A percentile compares a stretch with the other conserved stretches of the same genome.
phyloP scores from a whole-genome alignment of 2,113 vertebrate species.

The Amblyopsis rosae region DNA sequence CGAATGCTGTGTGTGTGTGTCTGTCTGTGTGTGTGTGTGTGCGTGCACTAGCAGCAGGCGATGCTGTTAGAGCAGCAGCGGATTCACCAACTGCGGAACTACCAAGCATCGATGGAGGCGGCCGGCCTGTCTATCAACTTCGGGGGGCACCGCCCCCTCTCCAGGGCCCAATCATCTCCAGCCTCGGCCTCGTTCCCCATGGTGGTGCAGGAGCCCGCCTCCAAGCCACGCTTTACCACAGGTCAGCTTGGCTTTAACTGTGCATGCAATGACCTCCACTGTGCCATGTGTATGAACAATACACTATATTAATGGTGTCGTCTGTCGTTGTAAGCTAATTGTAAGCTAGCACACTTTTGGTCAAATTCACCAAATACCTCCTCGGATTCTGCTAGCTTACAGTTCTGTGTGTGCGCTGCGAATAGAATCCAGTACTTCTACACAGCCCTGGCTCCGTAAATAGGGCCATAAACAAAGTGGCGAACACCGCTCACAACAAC shows the following conservation, averaged over 20 bases:
- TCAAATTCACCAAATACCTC: no score
- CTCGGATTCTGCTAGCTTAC: no score
- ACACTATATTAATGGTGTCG: no score
- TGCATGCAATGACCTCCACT: background rate
- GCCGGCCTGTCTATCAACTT: conserved; percentile 86
- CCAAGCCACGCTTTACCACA: conserved; percentile 94
- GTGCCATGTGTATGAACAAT: no score
- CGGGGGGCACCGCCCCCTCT: conserved; percentile 88
- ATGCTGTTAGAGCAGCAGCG: conserved; percentile 93
- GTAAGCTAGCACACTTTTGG: no score
- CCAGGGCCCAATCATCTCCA: conserved; percentile 92
- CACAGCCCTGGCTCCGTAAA: no score
- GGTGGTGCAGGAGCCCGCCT: conserved; percentile 85
- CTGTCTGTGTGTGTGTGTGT: conserved; percentile 7
- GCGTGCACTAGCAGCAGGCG: conserved; percentile 82
- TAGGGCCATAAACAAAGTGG: no score
- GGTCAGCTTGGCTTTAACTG: conserved; percentile 67
- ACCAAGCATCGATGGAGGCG: conserved; percentile 93
- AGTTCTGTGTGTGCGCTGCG: no score
- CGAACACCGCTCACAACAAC: no score
- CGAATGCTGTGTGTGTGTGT: background rate
- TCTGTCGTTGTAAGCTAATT: no score
- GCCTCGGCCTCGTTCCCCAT: conserved; percentile 92
- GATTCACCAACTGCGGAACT: conserved; percentile 94
- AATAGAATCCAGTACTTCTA: no score